Evolutionary conservation across 2,888 invertebrate species (phyloP).

Genomic region (Ashinkailepas kermadecensis): DNA sequence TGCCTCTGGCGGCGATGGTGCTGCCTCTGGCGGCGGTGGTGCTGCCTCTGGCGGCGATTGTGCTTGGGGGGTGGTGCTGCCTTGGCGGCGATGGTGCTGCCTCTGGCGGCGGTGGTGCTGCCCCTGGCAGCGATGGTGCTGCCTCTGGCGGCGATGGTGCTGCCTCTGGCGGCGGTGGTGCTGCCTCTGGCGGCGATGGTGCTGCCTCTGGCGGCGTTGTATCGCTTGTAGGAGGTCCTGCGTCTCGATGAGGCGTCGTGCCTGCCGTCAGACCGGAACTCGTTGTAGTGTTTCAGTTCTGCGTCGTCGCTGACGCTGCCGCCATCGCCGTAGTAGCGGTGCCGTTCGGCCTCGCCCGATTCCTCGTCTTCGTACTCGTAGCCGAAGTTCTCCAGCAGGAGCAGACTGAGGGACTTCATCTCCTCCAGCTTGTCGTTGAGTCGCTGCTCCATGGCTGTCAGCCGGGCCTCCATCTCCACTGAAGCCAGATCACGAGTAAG

Average conservation of each 20-base stretch:
- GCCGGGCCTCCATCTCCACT: conserved; percentile 13
- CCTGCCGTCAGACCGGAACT: not conserved
- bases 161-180: no score
- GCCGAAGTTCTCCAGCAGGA: not conserved
- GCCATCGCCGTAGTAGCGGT: not conserved
- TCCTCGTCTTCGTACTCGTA: conserved; percentile 7
- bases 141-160: no score
- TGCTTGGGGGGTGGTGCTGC: no score
- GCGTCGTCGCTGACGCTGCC: not conserved
- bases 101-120: no score
- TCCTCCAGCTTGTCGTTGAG: not conserved
- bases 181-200: no score
- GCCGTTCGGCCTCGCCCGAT: not conserved
- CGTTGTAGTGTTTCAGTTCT: not conserved
- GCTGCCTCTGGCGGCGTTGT: not conserved
- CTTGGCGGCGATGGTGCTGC: no score
- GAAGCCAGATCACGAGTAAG: conserved; percentile 20
- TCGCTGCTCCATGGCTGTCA: not conserved
- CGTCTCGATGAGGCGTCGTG: not conserved
- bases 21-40: no score
- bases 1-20: not conserved
- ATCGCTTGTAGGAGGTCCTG: not conserved
- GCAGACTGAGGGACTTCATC: not conserved
- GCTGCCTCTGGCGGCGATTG: no score
- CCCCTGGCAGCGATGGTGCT: no score